Evolutionary conservation across 2,888 invertebrate genomes (phyloP).

Genomic region (Smittia sp.): DNA sequence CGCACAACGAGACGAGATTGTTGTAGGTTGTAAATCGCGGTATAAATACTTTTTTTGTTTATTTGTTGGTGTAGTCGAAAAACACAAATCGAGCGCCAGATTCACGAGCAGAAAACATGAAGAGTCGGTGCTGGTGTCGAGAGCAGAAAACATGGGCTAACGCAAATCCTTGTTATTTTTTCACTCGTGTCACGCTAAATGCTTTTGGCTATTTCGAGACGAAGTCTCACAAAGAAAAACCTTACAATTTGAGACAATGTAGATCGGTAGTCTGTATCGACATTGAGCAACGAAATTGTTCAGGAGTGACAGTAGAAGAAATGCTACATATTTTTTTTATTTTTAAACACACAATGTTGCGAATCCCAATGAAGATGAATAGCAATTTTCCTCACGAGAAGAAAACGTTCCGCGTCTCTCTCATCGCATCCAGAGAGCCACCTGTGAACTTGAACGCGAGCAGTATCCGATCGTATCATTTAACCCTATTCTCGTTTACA

Average conservation of each 20-base stretch:
- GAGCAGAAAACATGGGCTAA: constrained; percentile 27
- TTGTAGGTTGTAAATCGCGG: constrained; percentile 32
- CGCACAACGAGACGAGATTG: constrained; percentile 27
- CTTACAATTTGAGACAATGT: no score
- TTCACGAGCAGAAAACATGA: constrained; percentile 38
- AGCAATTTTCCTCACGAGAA: background rate
- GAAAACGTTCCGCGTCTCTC: background rate
- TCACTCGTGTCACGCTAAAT: constrained; percentile 33
- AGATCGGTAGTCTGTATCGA: background rate
- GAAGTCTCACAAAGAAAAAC: no score
- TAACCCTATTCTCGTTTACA: background rate
- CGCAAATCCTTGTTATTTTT: constrained; percentile 40
- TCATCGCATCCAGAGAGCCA: background rate
- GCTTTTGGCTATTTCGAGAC: constrained; percentile 14
- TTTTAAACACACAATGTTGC: background rate
- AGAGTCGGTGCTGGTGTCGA: background rate
- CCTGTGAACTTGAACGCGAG: background rate
- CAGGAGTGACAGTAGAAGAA: background rate
- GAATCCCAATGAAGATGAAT: background rate
- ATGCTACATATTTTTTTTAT: background rate
- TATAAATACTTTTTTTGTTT: constrained; percentile 26
- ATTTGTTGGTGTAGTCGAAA: constrained; percentile 6
- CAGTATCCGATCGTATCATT: background rate
- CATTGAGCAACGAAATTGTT: background rate
- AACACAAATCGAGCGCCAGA: constrained; percentile 7